Evolutionary conservation across 2,888 invertebrate genomes (phyloP).

Genomic region (Stegophylla sp.): DNA sequence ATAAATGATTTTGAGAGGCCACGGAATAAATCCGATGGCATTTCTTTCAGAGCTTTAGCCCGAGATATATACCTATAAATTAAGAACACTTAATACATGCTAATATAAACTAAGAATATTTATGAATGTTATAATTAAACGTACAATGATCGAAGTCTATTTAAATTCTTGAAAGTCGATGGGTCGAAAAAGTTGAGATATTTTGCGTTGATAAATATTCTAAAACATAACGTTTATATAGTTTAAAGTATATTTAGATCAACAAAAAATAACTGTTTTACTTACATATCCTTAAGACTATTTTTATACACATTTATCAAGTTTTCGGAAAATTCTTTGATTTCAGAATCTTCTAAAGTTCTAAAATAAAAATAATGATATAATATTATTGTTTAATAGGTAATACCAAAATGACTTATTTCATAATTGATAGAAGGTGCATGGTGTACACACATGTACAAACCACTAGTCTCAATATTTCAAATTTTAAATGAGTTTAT

Average conservation of each 20-base stretch:
- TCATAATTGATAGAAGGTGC: too few relatives aligned
- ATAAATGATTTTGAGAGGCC: slow-evolving; percentile 43
- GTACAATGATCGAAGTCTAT: slow-evolving; percentile 71
- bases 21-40: slow-evolving; percentile 48
- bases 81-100: slow-evolving; percentile 4
- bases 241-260: not conserved
- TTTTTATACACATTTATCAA: slow-evolving; percentile 1
- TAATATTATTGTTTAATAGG: too few relatives aligned
- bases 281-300: slow-evolving; percentile 39
- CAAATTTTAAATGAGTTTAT: too few relatives aligned
- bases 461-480: too few relatives aligned
- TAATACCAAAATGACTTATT: too few relatives aligned
- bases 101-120: not conserved
- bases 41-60: slow-evolving; percentile 37
- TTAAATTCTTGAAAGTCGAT: slow-evolving; percentile 70
- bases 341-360: slow-evolving; percentile 1
- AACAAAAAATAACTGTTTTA: not conserved
- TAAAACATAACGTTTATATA: slow-evolving; percentile 63
- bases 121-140: slow-evolving; percentile 61
- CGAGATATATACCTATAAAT: slow-evolving; percentile 47
- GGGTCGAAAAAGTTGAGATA: slow-evolving; percentile 69
- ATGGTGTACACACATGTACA: too few relatives aligned
- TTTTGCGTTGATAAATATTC: slow-evolving; percentile 70
- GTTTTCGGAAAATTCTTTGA: not conserved
- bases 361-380: slow-evolving; percentile 39